Base-by-base conservation (phyloP, 2,797 vertebrate species). In the Gorsachius magnificus region DNA sequence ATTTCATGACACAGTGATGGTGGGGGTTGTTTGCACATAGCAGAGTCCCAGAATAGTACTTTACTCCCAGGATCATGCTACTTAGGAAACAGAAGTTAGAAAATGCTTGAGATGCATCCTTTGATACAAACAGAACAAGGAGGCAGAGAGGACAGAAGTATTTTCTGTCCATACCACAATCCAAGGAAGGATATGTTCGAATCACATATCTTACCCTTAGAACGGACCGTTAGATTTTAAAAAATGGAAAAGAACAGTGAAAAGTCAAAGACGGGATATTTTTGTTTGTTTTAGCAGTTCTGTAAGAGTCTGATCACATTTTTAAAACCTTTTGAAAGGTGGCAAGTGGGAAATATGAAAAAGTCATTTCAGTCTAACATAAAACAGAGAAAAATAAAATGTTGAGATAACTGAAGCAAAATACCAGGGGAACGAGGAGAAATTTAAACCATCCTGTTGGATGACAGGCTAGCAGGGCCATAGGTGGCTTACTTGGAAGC, bases 1-100 rank as follows among this genome's bases (percentile, higher is more conserved):
- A 71, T 95, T 96, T 69, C 18, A 79, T 96, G 92, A 97, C 28
- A 75, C 71, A 92, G 84, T 68, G 35, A 51, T 28, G 29, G 22
- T 36, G 45, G n/a, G 29, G 5, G 10, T 36, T 75, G 54, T 80
- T 72, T 76, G 63, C 17, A 8, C 13, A 51, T 31, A 78, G 76
- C 35, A 33, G 19, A 78, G 51, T n/a, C 45, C 38, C 41, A 56
- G 60, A 74, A 63, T 31, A 74, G 46, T 45, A 78, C 13, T 87
- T 36, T 70, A 28, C 24, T 66, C 43, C 24, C 53, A 66, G 33
- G 56, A 33, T 28, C 36, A 35, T 10, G 20, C 22, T 80, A 18
- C 25, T 41, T 36, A 43, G 24, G 60, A 72, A 82, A 85, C 41
- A 46, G 80, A 45, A 43, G 17, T 58, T 41, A 29, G 33, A 56